Percentiles rank a stretch among this genome's conserved stretches.
Conservation (phyloP, 2,113 vertebrate species). For the Stercorarius parasiticus region DNA sequence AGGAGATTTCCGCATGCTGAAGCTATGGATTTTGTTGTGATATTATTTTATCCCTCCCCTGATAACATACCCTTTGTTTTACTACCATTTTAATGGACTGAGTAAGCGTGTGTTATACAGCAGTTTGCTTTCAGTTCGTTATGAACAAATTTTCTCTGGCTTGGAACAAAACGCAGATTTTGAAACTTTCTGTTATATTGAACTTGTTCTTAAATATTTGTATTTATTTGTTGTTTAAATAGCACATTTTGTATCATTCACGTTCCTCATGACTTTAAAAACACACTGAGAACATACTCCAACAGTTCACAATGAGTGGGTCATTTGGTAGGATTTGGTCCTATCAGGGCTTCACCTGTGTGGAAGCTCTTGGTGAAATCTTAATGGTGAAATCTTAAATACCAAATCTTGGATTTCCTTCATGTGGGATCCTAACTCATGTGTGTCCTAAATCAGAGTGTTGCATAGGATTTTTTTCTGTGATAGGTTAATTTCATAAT, state of each 20-base stretch:
- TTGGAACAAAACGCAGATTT: not conserved
- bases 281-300: not conserved
- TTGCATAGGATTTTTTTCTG: not conserved
- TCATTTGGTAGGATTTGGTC: not conserved
- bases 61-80: not conserved
- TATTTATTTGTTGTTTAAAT: not conserved
- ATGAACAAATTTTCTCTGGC: not conserved
- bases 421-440: not conserved
- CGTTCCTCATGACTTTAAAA: not conserved
- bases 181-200: not conserved
- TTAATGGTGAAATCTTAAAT: not conserved
- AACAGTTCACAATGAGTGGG: not conserved
- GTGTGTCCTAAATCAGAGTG: not conserved
- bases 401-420: not conserved
- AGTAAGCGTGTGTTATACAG: too few relatives aligned
- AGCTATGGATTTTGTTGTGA: not conserved
- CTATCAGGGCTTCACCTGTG: not conserved
- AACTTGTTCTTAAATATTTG: not conserved
- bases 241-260: not conserved
- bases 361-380: not conserved
- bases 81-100: not conserved
- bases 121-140: not conserved
- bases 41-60: fast-evolving
- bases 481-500: not conserved
- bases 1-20: not conserved